Evolutionary conservation across 2,888 invertebrate species (phyloP), one percentile per base, ranked within the genome.

Genomic region (Cantharis rustica): DNA sequence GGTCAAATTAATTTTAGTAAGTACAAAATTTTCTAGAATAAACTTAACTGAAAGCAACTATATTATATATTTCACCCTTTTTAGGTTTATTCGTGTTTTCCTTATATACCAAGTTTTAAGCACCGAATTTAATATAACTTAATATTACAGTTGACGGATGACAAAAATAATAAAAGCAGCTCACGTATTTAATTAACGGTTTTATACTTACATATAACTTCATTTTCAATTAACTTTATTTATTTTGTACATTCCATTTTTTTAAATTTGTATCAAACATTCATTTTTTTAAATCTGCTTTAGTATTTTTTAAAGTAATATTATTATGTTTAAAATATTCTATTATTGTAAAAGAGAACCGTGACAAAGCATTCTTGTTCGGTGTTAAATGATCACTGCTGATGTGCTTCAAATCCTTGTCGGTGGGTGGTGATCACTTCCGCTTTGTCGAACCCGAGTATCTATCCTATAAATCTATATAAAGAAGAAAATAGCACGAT

Each of bases 341-440:
- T 74, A 72, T 23, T 75, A 72, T 72, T 74, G 77, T 75, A 66
- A 74, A 77, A 47, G 73, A 68, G 73, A 74, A 72, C 77, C 85
- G 85, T 85, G 85, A 85, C 85, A 83, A 81, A 80, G 84, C 84
- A 85, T 85, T 80, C 81, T 81, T 79, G 80, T 80, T 80, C 80
- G 84, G 85, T 84, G 83, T 85, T 85, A 85, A 84, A 84, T 83
- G 85, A 84, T 85, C 85, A 83, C 81, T 82, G 81, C 81, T 79
- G 81, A 82, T 81, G 82, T 81, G 82, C 82, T 80, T 76, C 75
- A 83, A 82, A 84, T 81, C 83, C 84, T 82, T 80, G 74, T 80
- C 80, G 81, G 81, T 80, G 81, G 81, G 82, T 82, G 85, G 83
- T 82, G 84, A 84, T 85, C 84, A 83, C 84, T 85, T 85, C 84